These are phyloP conservation scores for Tribolium freemani DNA, from an alignment of 2,888 invertebrate genomes.

Conservation along the genomic window DNA sequence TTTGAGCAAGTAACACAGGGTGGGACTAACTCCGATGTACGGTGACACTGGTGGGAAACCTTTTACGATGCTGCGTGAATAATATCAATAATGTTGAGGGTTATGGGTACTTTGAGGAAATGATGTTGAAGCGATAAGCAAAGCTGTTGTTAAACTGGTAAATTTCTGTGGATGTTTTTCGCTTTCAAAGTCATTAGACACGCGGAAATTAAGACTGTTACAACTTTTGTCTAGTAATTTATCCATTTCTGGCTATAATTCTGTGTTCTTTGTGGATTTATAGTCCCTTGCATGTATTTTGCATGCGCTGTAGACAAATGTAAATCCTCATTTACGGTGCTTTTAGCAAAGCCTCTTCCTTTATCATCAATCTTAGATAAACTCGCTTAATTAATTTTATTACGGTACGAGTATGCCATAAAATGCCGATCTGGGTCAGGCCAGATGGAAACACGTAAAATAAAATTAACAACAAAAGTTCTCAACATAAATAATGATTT, in stretches of 20 bases:
- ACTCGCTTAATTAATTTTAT: constrained; percentile 21
- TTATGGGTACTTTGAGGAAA: not conserved
- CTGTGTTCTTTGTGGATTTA: not conserved
- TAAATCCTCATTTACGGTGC: constrained; percentile 6
- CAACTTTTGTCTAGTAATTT: not conserved
- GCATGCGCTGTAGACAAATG: not conserved
- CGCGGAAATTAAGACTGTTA: not conserved
- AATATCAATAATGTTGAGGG: constrained; percentile 35
- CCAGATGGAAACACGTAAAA: constrained; percentile 8
- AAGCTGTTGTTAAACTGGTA: constrained; percentile 4
- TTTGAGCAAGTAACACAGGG: constrained; percentile 94
- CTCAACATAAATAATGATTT: not conserved
- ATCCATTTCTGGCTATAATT: not conserved
- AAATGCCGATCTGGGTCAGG: constrained; percentile 7
- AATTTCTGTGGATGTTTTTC: too few relatives aligned
- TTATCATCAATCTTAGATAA: constrained; percentile 21
- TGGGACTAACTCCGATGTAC: constrained; percentile 98
- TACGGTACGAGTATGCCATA: not conserved
- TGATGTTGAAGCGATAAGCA: constrained; percentile 25
- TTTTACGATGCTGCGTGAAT: constrained; percentile 85
- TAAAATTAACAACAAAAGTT: not conserved
- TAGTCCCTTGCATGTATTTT: not conserved
- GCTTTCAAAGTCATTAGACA: too few relatives aligned
- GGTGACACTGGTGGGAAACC: constrained; percentile 97
- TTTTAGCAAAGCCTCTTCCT: constrained; percentile 8